Evolutionary conservation across 2,113 vertebrate species (phyloP), one percentile per base, ranked within the genome.

Genomic region (Eleginops maclovinus): DNA sequence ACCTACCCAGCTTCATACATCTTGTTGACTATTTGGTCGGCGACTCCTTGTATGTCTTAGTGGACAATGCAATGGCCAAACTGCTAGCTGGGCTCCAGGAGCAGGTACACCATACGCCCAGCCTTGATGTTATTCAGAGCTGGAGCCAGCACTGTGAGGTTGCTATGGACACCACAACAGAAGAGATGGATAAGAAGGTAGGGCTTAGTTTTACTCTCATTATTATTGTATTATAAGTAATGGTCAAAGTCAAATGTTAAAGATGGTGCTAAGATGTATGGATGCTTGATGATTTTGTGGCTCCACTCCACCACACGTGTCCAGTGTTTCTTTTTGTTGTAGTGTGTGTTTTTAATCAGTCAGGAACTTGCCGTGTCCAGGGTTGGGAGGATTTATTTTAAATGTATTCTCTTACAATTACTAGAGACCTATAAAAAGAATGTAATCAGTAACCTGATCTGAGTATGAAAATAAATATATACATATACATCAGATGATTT

Each of bases 11-110:
- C 88, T 97, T 97, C 86, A 94, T 97, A 74, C 94, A 93, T 67
- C 93, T 97, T 41, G 93, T 94, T 70, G 96, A 97, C 85, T 96
- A 95, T 79, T 71, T 98, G 75, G 94, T 98, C 22, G 77, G 95
- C 74, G 95, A 91, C 81, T 95, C 95, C 15, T 81, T 97, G 92
- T 95, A 97, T 49, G 49, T 85, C 46, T 59, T 96, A 75, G 90
- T 95, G 62, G 90, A 94, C 24, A 95, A 94, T 82, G 94, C 95
- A 26, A 91, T 94, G 63, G 86, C 72, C 65, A 84, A 84, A 26
- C 85, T 97, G 40, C 85, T 96, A 83, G 87, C 77, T 60, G 85
- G 89, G 22, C 83, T 98, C 43, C 84, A 87, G 74, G 94, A 96
- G 13, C 95, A 95, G 54, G 69, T 95, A 10, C 72, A 86, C 63